Base-by-base conservation (phyloP, 2,797 vertebrate species). In the Anguilla megastoma region DNA sequence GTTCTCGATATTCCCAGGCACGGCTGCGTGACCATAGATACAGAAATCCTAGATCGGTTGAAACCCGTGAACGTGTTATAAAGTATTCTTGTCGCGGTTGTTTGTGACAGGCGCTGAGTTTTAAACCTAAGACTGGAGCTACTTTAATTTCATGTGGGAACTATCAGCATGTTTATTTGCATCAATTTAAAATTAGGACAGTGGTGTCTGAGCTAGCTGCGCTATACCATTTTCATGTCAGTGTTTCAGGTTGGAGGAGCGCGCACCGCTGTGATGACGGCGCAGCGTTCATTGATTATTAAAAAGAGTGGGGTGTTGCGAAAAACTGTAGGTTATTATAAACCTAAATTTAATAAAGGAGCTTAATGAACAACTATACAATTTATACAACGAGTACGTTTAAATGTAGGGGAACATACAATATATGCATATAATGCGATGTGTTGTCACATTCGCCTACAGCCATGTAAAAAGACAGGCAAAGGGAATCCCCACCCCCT, bases 1-100 rank as follows among this genome's bases (percentile, higher is more conserved):
- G 94, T 91, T 94, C 95, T 91, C 94, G 92, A 85, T 90, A 90
- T 86, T 91, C 90, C 88, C 89, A 94, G 93, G 94, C 96, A 95
- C 95, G 93, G 95, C 94, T 91, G 94, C 90, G 89, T 41, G 76
- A 14, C 9, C 90, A 89, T 93, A 96, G 95, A 95, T 76, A 0
- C 0, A 0, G 0, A 2, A 0, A 0, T 87, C 1, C 27, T 92
- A 95, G 93, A 94, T 0, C 84, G 8, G 21, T 16, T 36, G 12
- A n/a, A 14, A 12, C 10, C 71, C 14, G 0, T 82, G 41, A 82
- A 50, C 18, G 45, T 24, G 7, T 50, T 30, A 9, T 50, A 41
- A 76, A 76, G 33, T 18, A 41, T 16, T 3, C 30, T 33, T 3
- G 33, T 14, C 2, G 14, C 30, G 2, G 74, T 3, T 5, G 41